Evolutionary conservation across 2,797 vertebrate species (phyloP).

Genomic region (Loriculus beryllinus): DNA sequence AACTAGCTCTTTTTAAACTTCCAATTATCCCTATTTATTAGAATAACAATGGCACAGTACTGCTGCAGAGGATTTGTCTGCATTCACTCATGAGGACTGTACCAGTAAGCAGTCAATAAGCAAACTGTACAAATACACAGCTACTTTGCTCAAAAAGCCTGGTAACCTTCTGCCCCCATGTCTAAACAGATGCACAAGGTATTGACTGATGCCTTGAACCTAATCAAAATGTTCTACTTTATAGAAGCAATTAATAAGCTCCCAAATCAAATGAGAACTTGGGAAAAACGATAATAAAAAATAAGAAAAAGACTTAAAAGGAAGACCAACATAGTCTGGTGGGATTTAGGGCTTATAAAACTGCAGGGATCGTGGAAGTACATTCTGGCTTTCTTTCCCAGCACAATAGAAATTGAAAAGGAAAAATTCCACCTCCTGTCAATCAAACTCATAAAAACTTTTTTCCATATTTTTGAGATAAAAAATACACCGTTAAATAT

Average conservation of each 20-base stretch:
- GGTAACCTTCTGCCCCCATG: background rate
- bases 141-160: background rate
- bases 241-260: slow-evolving; percentile 51
- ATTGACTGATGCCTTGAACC: background rate
- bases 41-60: background rate
- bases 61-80: background rate
- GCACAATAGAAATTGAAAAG: slow-evolving; percentile 67
- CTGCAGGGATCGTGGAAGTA: slow-evolving; percentile 60
- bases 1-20: background rate
- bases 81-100: background rate
- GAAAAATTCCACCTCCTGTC: slow-evolving; percentile 62
- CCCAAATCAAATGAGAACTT: slow-evolving; percentile 26
- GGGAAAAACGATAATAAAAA: background rate
- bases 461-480: background rate
- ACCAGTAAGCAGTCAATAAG: background rate
- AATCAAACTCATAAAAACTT: slow-evolving; percentile 58
- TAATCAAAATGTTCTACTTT: slow-evolving; percentile 16
- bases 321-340: slow-evolving; percentile 8
- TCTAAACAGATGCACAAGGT: background rate
- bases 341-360: slow-evolving; percentile 70
- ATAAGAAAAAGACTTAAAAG: slow-evolving; percentile 33
- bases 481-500: background rate
- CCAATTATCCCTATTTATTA: background rate
- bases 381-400: slow-evolving; percentile 55
- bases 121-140: background rate